Conservation (phyloP, 2,113 vertebrate genomes). For the Cryptomyrus ogoouensis region DNA sequence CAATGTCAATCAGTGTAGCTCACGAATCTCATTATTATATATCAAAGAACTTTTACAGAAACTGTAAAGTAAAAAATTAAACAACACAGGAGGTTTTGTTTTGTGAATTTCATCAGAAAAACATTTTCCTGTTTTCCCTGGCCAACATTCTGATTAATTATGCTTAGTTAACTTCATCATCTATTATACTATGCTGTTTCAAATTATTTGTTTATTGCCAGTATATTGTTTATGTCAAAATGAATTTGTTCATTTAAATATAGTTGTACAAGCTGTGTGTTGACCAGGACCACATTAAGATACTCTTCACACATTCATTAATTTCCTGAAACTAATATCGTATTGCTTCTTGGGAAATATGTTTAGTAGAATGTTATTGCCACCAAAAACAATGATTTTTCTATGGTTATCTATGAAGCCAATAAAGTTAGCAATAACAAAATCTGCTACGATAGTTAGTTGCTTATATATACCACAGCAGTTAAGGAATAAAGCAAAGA, state of each 20-base stretch:
- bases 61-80: neutral
- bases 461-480: slow-evolving; percentile 41
- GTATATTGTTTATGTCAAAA: neutral
- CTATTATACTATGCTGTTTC: neutral
- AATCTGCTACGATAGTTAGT: slow-evolving; percentile 44
- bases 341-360: neutral
- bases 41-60: neutral
- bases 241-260: neutral
- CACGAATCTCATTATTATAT: neutral
- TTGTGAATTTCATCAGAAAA: neutral
- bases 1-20: neutral
- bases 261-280: neutral
- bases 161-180: neutral
- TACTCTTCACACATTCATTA: neutral
- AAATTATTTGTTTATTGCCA: neutral
- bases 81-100: neutral
- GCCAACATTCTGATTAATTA: neutral
- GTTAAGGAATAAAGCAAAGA: slow-evolving; percentile 39
- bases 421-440: slow-evolving; percentile 17
- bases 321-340: neutral
- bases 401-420: slow-evolving; percentile 2
- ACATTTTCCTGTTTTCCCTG: neutral
- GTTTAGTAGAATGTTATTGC: neutral
- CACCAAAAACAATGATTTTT: neutral
- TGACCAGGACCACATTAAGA: neutral